phyloP scores from a whole-genome alignment of 1,140 invertebrate species.

The Bradynema listronoti region DNA sequence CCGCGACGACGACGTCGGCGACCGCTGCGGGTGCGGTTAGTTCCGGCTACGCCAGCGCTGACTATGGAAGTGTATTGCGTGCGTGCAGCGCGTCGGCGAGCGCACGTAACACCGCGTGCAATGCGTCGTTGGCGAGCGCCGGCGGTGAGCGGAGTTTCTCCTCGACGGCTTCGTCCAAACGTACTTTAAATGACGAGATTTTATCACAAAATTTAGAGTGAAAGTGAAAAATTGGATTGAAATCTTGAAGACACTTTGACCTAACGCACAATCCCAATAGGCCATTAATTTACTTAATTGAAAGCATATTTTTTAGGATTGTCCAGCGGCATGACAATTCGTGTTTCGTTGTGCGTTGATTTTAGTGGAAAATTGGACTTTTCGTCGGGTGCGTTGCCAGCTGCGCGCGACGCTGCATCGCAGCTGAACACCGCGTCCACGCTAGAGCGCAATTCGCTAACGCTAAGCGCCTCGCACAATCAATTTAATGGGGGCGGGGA shows the following conservation, averaged over 20 bases:
- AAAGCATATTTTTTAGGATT: constrained; percentile 11
- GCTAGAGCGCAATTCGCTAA: no score
- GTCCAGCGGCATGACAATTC: constrained; percentile 20
- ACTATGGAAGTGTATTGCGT: not conserved
- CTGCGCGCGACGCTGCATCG: not conserved
- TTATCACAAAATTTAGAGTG: constrained; percentile 1
- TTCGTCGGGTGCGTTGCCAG: not conserved
- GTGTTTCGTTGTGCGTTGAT: constrained; percentile 34
- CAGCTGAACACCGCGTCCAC: not conserved
- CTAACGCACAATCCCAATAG: not conserved
- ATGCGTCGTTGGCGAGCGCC: not conserved
- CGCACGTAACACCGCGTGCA: not conserved
- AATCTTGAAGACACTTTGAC: not conserved
- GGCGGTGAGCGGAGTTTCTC: constrained; percentile 17
- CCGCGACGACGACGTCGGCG: not conserved
- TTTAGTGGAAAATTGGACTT: constrained; percentile 37
- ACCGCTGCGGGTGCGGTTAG: no score
- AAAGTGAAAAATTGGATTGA: not conserved
- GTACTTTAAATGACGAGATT: constrained; percentile 4
- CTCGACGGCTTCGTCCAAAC: constrained; percentile 25
- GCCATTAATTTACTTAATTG: not conserved
- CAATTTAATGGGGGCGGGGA: no score
- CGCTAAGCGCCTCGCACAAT: no score
- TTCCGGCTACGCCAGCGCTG: constrained; percentile 10
- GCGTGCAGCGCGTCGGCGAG: not conserved